Percentiles rank a stretch among this genome's conserved stretches.
Conservation (phyloP, 2,113 vertebrate genomes). For the Numenius arquata region DNA sequence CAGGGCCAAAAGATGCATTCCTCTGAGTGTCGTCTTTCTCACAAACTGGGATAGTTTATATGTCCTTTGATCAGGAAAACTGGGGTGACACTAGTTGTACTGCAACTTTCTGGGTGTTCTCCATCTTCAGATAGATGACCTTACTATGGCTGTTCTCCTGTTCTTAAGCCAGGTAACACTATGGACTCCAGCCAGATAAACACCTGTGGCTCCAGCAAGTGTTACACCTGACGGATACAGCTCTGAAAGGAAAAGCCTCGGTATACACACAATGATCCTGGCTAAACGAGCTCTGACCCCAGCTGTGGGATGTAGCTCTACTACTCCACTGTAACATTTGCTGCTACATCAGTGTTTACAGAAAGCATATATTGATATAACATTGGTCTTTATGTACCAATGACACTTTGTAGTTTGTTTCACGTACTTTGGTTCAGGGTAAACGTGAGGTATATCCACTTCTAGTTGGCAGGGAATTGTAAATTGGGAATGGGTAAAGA, state of each 20-base stretch:
- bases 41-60: neutral
- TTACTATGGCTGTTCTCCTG: neutral
- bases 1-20: neutral
- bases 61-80: neutral
- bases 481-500: neutral
- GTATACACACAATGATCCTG: fast-evolving
- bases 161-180: neutral
- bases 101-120: neutral
- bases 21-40: neutral
- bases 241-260: neutral
- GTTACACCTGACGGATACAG: neutral
- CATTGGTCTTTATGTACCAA: neutral
- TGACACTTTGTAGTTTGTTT: neutral
- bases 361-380: neutral
- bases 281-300: neutral
- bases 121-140: neutral
- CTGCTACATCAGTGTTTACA: neutral
- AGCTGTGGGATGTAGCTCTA: neutral
- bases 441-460: neutral
- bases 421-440: neutral
- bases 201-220: neutral
- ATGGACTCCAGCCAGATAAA: neutral
- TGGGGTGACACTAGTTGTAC: neutral
- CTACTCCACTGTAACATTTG: neutral
- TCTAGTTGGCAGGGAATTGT: neutral